These are phyloP conservation scores for Parauchenoglanis punctatus DNA, from an alignment of 2,797 vertebrate genomes.

Conservation along the genomic window DNA sequence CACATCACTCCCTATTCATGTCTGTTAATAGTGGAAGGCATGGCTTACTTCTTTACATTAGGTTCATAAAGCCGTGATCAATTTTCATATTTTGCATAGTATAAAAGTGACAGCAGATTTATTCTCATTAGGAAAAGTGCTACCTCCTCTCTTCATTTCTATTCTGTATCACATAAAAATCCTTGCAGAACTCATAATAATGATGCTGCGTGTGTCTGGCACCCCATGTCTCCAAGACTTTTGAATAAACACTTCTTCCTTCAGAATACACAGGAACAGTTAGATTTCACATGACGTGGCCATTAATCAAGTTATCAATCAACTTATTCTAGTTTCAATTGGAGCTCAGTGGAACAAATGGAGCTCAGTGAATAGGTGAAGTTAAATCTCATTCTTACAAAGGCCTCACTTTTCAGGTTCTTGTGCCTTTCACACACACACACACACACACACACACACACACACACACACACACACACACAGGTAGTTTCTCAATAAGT, in stretches of 20 bases:
- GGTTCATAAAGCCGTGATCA: not conserved
- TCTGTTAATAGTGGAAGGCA: not conserved
- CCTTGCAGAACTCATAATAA: not conserved
- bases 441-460: not conserved
- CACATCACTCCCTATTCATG: not conserved
- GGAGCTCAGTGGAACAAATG: not conserved
- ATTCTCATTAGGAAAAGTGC: conserved; percentile 2
- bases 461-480: not conserved
- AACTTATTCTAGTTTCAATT: not conserved
- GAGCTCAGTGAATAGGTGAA: too few species aligned
- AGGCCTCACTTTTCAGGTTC: not conserved
- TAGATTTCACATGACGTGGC: not conserved
- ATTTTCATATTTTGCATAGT: not conserved
- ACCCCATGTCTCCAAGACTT: not conserved
- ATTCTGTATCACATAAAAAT: not conserved
- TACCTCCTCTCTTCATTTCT: not conserved
- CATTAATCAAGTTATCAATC: conserved; percentile 12
- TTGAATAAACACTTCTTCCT: not conserved
- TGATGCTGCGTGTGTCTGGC: not conserved
- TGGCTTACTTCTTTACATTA: not conserved
- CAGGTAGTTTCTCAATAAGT: too few species aligned
- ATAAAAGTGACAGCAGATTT: not conserved
- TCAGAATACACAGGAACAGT: not conserved
- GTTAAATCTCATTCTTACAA: not conserved
- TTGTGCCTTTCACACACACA: not conserved